Conservation (phyloP, 2,113 vertebrate species). For the Phalacrocorax carbo region DNA sequence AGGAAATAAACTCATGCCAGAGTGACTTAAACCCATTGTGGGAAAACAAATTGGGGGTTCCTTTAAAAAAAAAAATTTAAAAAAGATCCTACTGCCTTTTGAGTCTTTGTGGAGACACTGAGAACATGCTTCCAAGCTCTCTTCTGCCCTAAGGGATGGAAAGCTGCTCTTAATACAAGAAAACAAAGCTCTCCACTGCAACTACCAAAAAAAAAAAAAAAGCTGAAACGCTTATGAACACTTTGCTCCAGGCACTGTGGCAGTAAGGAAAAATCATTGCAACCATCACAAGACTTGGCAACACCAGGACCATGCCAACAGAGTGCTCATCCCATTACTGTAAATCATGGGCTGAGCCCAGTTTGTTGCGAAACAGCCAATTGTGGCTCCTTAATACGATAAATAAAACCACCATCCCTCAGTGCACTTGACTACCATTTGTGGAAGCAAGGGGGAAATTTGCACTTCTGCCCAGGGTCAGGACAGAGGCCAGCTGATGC, state of each 20-base stretch:
- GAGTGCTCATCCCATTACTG: background rate
- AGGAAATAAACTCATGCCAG: constrained; percentile 17
- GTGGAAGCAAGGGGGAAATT: background rate
- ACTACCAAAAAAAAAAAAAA: constrained; percentile 10
- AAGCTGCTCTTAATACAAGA: constrained; percentile 64
- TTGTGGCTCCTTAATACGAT: background rate
- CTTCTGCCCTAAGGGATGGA: constrained; percentile 56
- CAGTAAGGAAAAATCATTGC: constrained; percentile 63
- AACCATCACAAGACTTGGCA: constrained; percentile 56
- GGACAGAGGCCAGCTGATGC: background rate
- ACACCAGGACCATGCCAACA: constrained; percentile 34
- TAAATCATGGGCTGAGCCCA: constrained; percentile 35
- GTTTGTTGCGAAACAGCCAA: constrained; percentile 24
- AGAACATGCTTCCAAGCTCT: constrained; percentile 57
- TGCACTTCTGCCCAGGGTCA: background rate
- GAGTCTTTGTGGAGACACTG: constrained; percentile 39
- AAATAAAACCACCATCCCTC: background rate
- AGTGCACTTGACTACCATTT: background rate
- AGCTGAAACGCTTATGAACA: constrained; percentile 30
- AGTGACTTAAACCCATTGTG: constrained; percentile 27
- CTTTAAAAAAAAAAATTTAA: background rate
- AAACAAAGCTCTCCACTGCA: constrained; percentile 60
- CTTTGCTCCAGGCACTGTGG: constrained; percentile 36
- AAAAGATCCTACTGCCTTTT: background rate
- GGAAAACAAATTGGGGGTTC: constrained; percentile 40